Conservation (phyloP, 1,140 invertebrate species). For the Stenopsyche tienmushanensis region DNA sequence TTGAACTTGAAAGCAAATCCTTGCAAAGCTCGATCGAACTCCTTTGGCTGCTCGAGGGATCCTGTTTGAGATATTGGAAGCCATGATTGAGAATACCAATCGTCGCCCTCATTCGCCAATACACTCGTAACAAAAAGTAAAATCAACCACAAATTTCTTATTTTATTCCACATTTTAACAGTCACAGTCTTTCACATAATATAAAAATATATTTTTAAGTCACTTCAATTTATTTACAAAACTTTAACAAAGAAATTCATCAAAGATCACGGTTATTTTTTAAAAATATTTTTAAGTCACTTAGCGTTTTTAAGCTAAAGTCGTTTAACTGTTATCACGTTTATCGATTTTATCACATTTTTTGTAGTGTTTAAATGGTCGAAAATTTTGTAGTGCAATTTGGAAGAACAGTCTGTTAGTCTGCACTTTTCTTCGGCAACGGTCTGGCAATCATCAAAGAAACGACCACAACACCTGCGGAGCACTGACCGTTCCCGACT, state of each 20-base stretch:
- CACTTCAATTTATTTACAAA: neutral
- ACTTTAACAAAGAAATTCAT: too few species aligned
- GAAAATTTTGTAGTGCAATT: neutral
- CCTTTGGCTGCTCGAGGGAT: neutral
- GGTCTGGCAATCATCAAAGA: constrained; percentile 8
- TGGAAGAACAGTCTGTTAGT: neutral
- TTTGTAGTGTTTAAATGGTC: neutral
- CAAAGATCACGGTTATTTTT: neutral
- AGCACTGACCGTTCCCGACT: constrained; percentile 38
- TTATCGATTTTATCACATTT: neutral
- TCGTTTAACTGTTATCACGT: neutral
- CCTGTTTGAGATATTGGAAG: neutral
- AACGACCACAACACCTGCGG: constrained; percentile 5
- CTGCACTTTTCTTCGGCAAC: neutral
- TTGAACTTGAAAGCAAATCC: neutral
- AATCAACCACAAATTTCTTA: neutral
- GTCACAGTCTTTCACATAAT: neutral
- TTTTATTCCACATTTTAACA: neutral
- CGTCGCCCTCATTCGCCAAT: neutral
- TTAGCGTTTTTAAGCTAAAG: too few species aligned
- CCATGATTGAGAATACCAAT: neutral
- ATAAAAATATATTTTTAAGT: neutral
- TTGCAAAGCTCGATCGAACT: constrained; percentile 1
- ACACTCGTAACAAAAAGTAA: neutral
- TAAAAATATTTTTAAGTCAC: neutral